A percentile compares a stretch with the other conserved stretches of the same genome.
phyloP scores from a whole-genome alignment of 2,797 vertebrate species.

The Sebastes oblongus region DNA sequence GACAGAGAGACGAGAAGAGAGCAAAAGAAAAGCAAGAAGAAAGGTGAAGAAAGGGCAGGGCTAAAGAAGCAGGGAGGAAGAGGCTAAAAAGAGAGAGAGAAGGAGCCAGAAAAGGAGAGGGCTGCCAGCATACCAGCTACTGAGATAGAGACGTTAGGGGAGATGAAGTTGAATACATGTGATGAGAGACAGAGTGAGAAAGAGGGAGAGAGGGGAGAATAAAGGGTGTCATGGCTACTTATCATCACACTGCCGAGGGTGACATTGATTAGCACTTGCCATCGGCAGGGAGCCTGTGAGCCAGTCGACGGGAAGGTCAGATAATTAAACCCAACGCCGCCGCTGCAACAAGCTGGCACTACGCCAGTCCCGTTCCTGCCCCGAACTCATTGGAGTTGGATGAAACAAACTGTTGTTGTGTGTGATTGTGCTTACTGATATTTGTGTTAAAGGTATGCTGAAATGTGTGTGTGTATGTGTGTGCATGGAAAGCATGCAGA shows the following conservation, averaged over 20 bases:
- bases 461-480: conserved; percentile 12
- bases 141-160: conserved; percentile 27
- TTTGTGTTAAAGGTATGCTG: background rate
- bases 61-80: background rate
- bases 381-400: background rate
- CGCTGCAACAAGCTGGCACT: conserved; percentile 58
- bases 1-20: background rate
- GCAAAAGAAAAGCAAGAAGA: background rate
- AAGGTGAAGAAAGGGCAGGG: conserved; percentile 6
- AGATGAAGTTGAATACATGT: conserved; percentile 46
- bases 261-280: conserved; percentile 73
- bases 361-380: conserved; percentile 39
- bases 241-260: conserved; percentile 64
- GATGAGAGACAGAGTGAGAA: conserved; percentile 32
- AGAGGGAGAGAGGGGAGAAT: conserved; percentile 16
- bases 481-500: background rate
- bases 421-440: background rate
- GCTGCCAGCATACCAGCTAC: conserved; percentile 7
- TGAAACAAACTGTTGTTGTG: conserved; percentile 1
- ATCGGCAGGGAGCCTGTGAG: conserved; percentile 52
- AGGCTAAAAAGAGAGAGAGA: background rate
- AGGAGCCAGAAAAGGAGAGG: background rate
- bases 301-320: conserved; percentile 64
- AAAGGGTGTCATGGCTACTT: conserved; percentile 66
- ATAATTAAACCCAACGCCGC: conserved; percentile 75